Evolutionary conservation across 2,888 invertebrate species (phyloP).

Genomic region (Oscheius sp.): DNA sequence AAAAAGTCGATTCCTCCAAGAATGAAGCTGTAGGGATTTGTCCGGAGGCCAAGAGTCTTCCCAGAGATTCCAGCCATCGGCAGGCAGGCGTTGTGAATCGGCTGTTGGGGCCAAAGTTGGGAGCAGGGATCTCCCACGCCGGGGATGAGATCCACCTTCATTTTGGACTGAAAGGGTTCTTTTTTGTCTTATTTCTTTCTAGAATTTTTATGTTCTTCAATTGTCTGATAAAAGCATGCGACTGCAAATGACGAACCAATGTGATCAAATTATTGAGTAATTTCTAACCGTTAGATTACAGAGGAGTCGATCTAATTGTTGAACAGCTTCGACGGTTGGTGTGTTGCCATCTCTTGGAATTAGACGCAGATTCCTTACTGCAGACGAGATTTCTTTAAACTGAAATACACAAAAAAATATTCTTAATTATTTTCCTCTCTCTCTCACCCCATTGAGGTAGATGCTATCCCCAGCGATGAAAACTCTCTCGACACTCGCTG

Average conservation of each 20-base stretch:
- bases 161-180: slow-evolving; percentile 38
- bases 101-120: slow-evolving; percentile 89
- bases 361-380: slow-evolving; percentile 1
- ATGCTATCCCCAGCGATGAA: slow-evolving; percentile 22
- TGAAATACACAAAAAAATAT: neutral
- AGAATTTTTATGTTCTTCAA: too few species aligned
- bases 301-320: slow-evolving; percentile 8
- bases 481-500: slow-evolving; percentile 16
- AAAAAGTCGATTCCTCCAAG: slow-evolving; percentile 75
- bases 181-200: too few species aligned
- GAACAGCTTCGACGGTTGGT: neutral
- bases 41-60: slow-evolving; percentile 78
- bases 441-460: neutral
- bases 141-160: slow-evolving; percentile 86
- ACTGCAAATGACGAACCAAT: neutral
- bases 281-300: neutral
- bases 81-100: slow-evolving; percentile 78
- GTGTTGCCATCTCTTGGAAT: neutral
- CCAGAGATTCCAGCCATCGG: slow-evolving; percentile 35
- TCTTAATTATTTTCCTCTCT: too few species aligned
- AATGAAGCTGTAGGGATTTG: slow-evolving; percentile 84
- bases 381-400: slow-evolving; percentile 19
- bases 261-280: neutral
- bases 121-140: slow-evolving; percentile 90
- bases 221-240: too few species aligned